Conservation (phyloP, 1,140 invertebrate genomes). For the Eulimnadia texana region DNA sequence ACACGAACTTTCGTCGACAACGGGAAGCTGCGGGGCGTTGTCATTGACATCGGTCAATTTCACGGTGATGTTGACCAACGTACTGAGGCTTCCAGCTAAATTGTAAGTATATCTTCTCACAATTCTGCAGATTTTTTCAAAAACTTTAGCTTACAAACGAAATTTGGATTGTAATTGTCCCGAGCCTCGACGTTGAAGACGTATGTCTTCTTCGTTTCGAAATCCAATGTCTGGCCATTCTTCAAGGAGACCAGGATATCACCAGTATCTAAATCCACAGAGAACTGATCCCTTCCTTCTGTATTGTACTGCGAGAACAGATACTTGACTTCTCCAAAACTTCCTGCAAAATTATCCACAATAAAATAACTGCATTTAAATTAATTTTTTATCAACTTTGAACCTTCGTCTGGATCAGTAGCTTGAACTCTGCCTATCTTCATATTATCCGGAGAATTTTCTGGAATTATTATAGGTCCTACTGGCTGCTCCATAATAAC, state of each 20-base stretch:
- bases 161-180: neutral
- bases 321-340: neutral
- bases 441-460: neutral
- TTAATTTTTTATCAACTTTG: neutral
- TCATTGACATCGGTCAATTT: too few relatives aligned
- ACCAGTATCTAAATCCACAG: neutral
- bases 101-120: too few relatives aligned
- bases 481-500: neutral
- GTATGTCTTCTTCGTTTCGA: conserved; percentile 3
- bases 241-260: neutral
- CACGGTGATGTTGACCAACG: too few relatives aligned
- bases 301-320: neutral
- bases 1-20: too few relatives aligned
- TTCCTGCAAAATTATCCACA: neutral
- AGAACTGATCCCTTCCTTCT: conserved; percentile 1
- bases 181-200: neutral
- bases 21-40: too few relatives aligned
- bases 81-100: too few relatives aligned
- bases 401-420: conserved; percentile 2
- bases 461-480: neutral
- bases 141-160: neutral
- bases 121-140: too few relatives aligned
- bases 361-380: too few relatives aligned
- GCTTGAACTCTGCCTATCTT: neutral
- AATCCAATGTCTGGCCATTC: neutral